Base-by-base conservation (phyloP, 2,113 vertebrate genomes). In the Seriola quinqueradiata region DNA sequence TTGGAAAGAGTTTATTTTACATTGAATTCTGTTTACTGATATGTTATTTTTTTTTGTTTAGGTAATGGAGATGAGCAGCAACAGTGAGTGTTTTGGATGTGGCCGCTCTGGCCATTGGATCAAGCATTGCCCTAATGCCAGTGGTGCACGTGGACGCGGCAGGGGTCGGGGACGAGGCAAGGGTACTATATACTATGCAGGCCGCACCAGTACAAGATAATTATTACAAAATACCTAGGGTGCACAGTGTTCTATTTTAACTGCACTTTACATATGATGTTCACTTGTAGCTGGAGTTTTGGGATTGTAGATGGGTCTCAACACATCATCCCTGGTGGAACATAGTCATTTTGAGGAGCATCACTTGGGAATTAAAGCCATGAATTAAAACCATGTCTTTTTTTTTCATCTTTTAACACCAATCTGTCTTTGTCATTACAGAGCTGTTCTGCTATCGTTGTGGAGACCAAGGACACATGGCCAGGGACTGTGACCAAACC, bases 381-480 rank as follows among this genome's bases (percentile, higher is more conserved):
- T n/a, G 14, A 3, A n/a, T 69, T 7, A 9, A 40, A 70, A 32
- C 9, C 4, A 5, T 69, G 14, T 57, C 32, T 25, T 60, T 1
- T 63, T 25, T 25, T 63, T 50, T 67, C 32, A 32, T 71, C 12
- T 71, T 55, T 82, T 63, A 40, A 36, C 77, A 28, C 25, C n/a
- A 9, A 36, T 66, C 11, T 32, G 7, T 71, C 2, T 69, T 4
- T 86, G 12, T 85, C 54, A 42, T 94, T 94, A 85, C 90, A 99
- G 95, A 96, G 61, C 73, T 93, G 48, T 95, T 98, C 91, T 99
- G 98, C 92, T 99, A 98, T 84, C 97, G 98, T 70, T 99, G 98
- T 90, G 98, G 98, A 92, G 98, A 99, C 92, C 97, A 97, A 94
- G 98, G 98, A 89, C 98, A 99, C 77, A 98, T 99, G 91, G 98